These are phyloP conservation scores for Bactericera cockerelli DNA, from an alignment of 1,140 invertebrate genomes.

Conservation along the genomic window DNA sequence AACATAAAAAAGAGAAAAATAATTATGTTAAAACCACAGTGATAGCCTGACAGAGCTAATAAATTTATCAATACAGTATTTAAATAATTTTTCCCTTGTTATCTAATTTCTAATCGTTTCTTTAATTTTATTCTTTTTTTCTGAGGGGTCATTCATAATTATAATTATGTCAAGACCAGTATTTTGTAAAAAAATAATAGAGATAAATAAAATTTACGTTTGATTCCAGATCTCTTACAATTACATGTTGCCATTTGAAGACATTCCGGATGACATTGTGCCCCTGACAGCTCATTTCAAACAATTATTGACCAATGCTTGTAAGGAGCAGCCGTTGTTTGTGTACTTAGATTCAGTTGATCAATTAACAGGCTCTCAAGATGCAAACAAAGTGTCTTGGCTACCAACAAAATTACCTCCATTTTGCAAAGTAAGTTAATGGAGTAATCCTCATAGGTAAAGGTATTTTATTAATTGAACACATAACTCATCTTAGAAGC, in stretches of 20 bases:
- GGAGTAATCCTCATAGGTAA: too few relatives aligned
- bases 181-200: too few relatives aligned
- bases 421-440: slow-evolving; percentile 72
- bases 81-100: too few relatives aligned
- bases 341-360: slow-evolving; percentile 87
- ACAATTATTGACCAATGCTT: slow-evolving; percentile 70
- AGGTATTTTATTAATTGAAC: neutral
- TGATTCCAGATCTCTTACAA: slow-evolving; percentile 76
- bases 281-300: slow-evolving; percentile 93
- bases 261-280: slow-evolving; percentile 89
- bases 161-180: too few relatives aligned
- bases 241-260: slow-evolving; percentile 79
- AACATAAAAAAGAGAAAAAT: too few relatives aligned
- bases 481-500: slow-evolving; percentile 13
- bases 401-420: slow-evolving; percentile 75
- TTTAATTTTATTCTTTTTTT: too few relatives aligned
- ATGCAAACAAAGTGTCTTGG: slow-evolving; percentile 93
- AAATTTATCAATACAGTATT: too few relatives aligned
- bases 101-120: too few relatives aligned
- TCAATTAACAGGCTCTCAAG: slow-evolving; percentile 84
- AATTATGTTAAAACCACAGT: too few relatives aligned
- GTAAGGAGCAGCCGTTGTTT: slow-evolving; percentile 61
- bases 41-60: too few relatives aligned
- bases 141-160: too few relatives aligned
- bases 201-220: too few relatives aligned